phyloP scores from a whole-genome alignment of 2,888 invertebrate genomes.

The Hemicrepidius hirtus region DNA sequence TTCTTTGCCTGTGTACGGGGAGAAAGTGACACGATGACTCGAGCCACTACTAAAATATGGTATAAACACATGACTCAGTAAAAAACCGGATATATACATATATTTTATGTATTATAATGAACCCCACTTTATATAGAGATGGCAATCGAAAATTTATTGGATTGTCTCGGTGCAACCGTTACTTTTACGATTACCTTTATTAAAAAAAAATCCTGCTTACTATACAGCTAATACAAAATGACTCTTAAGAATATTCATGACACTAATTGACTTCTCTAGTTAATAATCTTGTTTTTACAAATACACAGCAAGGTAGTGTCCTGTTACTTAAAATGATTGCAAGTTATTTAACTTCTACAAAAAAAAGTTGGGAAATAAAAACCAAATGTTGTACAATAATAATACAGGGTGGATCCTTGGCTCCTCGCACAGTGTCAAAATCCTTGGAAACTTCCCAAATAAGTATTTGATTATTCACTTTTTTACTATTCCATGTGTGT shows the following conservation, averaged over 20 bases:
- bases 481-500: neutral
- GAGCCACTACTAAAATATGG: slow-evolving; percentile 41
- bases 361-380: too few species aligned
- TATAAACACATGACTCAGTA: slow-evolving; percentile 40
- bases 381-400: too few species aligned
- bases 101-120: slow-evolving; percentile 45
- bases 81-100: slow-evolving; percentile 47
- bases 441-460: too few species aligned
- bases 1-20: slow-evolving; percentile 41
- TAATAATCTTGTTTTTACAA: too few species aligned
- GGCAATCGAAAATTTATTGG: slow-evolving; percentile 42
- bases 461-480: too few species aligned
- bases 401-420: too few species aligned
- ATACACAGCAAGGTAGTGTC: too few species aligned
- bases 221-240: neutral
- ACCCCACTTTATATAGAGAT: slow-evolving; percentile 32
- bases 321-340: too few species aligned
- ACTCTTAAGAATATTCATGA: slow-evolving; percentile 19
- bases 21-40: slow-evolving; percentile 49
- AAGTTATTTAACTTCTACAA: too few species aligned
- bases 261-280: slow-evolving; percentile 5
- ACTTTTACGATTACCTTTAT: slow-evolving; percentile 4
- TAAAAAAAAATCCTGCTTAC: neutral
- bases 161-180: slow-evolving; percentile 21
- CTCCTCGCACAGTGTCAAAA: too few species aligned